Evolutionary conservation across 2,113 vertebrate genomes (phyloP).

Genomic region (Kobus ellipsiprymnus): DNA sequence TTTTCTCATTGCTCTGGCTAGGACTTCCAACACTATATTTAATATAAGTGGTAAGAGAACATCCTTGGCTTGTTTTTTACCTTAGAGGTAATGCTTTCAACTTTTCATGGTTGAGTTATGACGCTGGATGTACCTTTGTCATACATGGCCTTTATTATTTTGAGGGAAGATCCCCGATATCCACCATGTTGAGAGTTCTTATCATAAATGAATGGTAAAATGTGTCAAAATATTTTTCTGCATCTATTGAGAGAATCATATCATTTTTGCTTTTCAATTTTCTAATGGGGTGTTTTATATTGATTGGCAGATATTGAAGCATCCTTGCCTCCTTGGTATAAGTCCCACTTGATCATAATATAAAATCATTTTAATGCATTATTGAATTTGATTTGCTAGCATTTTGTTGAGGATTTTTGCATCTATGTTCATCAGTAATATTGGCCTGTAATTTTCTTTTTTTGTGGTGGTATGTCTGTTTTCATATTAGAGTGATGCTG

Average conservation of each 20-base stretch:
- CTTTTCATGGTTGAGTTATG: neutral
- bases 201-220: neutral
- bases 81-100: neutral
- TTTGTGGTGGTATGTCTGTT: neutral
- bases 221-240: neutral
- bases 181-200: neutral
- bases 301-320: neutral
- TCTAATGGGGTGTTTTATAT: neutral
- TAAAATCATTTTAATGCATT: neutral
- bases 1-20: neutral
- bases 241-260: neutral
- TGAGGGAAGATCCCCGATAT: neutral
- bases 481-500: neutral
- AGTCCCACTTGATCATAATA: neutral
- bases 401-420: neutral
- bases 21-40: neutral
- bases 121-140: neutral
- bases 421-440: neutral
- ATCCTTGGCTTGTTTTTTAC: neutral
- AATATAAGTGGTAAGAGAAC: neutral
- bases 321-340: neutral
- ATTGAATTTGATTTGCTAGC: neutral
- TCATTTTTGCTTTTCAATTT: neutral
- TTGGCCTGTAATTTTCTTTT: neutral
- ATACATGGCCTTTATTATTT: neutral